phyloP scores from a whole-genome alignment of 1,140 invertebrate genomes.

The Oncopodura yosiiana region DNA sequence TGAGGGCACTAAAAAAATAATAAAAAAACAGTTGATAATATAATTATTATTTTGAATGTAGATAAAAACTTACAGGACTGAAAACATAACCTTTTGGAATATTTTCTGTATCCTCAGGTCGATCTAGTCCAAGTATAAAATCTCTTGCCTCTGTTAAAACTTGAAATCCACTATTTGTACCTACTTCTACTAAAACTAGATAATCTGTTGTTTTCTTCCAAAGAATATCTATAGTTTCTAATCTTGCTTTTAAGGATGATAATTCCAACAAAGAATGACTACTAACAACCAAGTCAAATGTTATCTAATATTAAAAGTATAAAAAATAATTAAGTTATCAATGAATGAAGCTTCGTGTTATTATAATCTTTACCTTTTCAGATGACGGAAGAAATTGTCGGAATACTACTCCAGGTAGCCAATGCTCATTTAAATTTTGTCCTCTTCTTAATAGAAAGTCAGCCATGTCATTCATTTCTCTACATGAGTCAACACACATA shows the following conservation, averaged over 20 bases:
- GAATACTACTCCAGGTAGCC: slow-evolving; percentile 54
- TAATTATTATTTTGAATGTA: slow-evolving; percentile 22
- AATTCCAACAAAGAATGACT: slow-evolving; percentile 74
- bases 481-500: slow-evolving; percentile 67
- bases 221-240: slow-evolving; percentile 61
- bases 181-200: slow-evolving; percentile 73
- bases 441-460: slow-evolving; percentile 57
- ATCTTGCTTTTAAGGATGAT: slow-evolving; percentile 51
- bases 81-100: slow-evolving; percentile 49
- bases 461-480: slow-evolving; percentile 68
- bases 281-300: slow-evolving; percentile 69
- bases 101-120: slow-evolving; percentile 38
- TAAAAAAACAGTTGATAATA: slow-evolving; percentile 27
- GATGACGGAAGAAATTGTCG: slow-evolving; percentile 69
- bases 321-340: no score
- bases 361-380: slow-evolving; percentile 42
- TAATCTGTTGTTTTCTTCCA: slow-evolving; percentile 78
- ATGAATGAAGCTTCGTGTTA: no score
- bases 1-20: slow-evolving; percentile 61
- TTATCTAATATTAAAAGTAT: slow-evolving; percentile 41
- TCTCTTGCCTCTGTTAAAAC: slow-evolving; percentile 64
- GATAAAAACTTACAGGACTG: slow-evolving; percentile 53
- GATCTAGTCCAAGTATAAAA: slow-evolving; percentile 50
- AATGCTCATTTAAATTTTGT: slow-evolving; percentile 45
- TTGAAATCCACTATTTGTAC: slow-evolving; percentile 66